Conservation (phyloP, 2,888 invertebrate genomes). For the Hypolimnas misippus region DNA sequence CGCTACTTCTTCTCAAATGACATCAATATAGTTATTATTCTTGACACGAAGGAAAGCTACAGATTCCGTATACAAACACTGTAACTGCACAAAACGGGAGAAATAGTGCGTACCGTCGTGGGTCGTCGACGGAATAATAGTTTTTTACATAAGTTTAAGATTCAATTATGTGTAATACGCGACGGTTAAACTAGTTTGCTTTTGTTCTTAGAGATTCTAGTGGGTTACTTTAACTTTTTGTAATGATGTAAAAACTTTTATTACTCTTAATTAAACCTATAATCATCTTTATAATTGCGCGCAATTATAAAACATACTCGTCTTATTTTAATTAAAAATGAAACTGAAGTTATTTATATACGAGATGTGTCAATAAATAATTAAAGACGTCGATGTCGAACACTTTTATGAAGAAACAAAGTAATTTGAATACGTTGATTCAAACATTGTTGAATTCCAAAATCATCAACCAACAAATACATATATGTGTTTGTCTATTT, state of each 20-base stretch:
- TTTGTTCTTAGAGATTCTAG: not conserved
- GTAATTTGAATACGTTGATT: too few species aligned
- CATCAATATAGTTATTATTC: slow-evolving; percentile 55
- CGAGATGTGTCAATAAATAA: too few species aligned
- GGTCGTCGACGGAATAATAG: slow-evolving; percentile 4
- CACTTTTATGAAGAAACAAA: too few species aligned
- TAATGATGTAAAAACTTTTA: not conserved
- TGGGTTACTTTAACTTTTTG: not conserved
- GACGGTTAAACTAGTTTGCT: slow-evolving; percentile 3
- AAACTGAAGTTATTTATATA: not conserved
- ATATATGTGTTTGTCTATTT: too few species aligned
- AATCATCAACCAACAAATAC: too few species aligned
- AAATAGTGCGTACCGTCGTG: not conserved
- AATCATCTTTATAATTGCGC: not conserved
- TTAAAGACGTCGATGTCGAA: too few species aligned
- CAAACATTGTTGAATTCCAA: too few species aligned
- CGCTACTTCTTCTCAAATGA: slow-evolving; percentile 55
- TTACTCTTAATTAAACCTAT: slow-evolving; percentile 10
- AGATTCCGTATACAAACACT: slow-evolving; percentile 25
- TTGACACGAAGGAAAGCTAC: slow-evolving; percentile 40
- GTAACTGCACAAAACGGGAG: slow-evolving; percentile 21
- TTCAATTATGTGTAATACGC: not conserved
- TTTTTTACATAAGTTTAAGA: not conserved
- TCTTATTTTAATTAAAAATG: not conserved
- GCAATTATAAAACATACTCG: not conserved